phyloP scores from a whole-genome alignment of 1,140 invertebrate species.

The Drosophila mayri region DNA sequence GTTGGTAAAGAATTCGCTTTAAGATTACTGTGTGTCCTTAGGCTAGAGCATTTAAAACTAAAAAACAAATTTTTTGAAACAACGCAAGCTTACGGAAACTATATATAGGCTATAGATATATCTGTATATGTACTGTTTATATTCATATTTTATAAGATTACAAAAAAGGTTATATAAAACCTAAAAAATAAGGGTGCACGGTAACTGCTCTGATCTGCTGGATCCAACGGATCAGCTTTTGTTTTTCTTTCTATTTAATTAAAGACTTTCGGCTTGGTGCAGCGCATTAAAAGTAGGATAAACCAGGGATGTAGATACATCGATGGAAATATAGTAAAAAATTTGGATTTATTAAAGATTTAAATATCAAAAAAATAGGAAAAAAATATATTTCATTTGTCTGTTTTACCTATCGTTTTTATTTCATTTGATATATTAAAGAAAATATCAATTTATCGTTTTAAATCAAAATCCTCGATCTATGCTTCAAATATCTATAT shows the following conservation, averaged over 20 bases:
- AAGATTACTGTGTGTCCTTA: constrained; percentile 66
- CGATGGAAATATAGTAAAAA: background rate
- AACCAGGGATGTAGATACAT: constrained; percentile 25
- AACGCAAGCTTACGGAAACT: constrained; percentile 76
- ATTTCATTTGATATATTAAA: background rate
- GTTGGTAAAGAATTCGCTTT: constrained; percentile 62
- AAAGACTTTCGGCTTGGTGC: constrained; percentile 48
- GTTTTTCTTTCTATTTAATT: constrained; percentile 11
- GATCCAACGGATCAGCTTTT: constrained; percentile 22
- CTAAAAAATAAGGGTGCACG: constrained; percentile 51
- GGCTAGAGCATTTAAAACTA: constrained; percentile 73
- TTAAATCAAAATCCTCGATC: background rate
- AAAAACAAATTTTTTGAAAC: constrained; percentile 82
- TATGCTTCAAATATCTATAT: background rate
- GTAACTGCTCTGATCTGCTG: constrained; percentile 43
- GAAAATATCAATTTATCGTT: background rate
- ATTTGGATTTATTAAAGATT: background rate
- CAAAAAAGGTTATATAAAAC: constrained; percentile 53
- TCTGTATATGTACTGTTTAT: constrained; percentile 43
- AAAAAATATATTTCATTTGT: background rate
- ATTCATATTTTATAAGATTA: constrained; percentile 32
- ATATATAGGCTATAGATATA: constrained; percentile 54
- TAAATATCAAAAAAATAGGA: too few relatives aligned
- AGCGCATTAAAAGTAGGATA: constrained; percentile 35
- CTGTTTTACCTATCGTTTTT: background rate